phyloP scores from a whole-genome alignment of 2,113 vertebrate species.

The Varanus salvator region DNA sequence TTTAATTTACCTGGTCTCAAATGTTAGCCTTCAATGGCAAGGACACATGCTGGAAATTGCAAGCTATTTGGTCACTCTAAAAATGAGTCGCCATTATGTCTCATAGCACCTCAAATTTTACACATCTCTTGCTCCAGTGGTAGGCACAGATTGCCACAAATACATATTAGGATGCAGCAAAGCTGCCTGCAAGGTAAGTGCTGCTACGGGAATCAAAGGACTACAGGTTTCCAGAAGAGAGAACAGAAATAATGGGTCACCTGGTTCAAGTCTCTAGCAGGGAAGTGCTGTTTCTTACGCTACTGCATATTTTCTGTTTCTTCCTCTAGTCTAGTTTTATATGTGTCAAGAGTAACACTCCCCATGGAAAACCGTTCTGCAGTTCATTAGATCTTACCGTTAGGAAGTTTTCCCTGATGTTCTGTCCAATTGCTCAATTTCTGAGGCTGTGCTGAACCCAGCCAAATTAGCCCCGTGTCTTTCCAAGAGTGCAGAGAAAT shows the following conservation, averaged over 20 bases:
- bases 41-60: background rate
- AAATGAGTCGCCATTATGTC: background rate
- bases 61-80: background rate
- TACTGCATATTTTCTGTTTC: conserved; percentile 25
- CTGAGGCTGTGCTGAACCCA: background rate
- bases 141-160: background rate
- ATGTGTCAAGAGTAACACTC: conserved; percentile 27
- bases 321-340: conserved; percentile 44
- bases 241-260: conserved; percentile 42
- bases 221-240: conserved; percentile 27
- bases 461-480: conserved; percentile 11
- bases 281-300: background rate
- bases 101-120: background rate
- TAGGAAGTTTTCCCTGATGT: conserved; percentile 22
- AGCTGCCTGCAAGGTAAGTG: background rate
- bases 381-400: conserved; percentile 39
- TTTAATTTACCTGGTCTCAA: background rate
- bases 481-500: background rate
- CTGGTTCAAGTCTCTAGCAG: background rate
- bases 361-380: conserved; percentile 31
- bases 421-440: conserved; percentile 23
- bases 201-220: conserved; percentile 39
- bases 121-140: background rate
- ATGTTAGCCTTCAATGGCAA: background rate
- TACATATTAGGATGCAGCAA: background rate